A percentile compares a stretch with the other conserved stretches of the same genome.
phyloP scores from a whole-genome alignment of 2,113 vertebrate genomes.

The Calcarius ornatus region DNA sequence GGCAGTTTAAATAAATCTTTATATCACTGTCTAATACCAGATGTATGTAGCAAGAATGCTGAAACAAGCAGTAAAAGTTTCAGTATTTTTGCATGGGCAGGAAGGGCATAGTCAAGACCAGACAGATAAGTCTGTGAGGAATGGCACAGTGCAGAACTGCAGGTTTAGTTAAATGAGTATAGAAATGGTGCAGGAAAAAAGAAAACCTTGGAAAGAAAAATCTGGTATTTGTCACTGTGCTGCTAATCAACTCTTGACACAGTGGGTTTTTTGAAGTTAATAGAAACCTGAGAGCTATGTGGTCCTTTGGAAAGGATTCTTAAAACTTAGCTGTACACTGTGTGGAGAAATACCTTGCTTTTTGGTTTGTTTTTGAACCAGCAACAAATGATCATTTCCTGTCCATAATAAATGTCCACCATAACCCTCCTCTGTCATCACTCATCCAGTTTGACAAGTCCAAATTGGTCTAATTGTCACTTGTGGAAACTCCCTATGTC shows the following conservation, averaged over 20 bases:
- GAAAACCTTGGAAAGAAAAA: not conserved
- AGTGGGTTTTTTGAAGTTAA: not conserved
- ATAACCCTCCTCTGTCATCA: not conserved
- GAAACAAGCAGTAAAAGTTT: constrained; percentile 7
- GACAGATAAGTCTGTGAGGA: not conserved
- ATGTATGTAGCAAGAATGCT: not conserved
- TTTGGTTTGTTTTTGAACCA: not conserved
- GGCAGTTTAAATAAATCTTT: not conserved
- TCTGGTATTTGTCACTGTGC: not conserved
- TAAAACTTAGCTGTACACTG: not conserved
- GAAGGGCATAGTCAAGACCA: not conserved
- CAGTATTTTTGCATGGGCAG: not conserved
- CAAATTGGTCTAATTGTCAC: not conserved
- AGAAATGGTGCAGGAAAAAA: not conserved
- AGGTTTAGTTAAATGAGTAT: not conserved
- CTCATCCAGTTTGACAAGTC: constrained; percentile 2
- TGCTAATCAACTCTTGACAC: not conserved
- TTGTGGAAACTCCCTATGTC: not conserved
- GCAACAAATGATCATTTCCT: not conserved
- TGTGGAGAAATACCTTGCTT: not conserved
- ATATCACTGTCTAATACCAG: not conserved
- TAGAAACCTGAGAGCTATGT: not conserved
- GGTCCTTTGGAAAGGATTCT: not conserved
- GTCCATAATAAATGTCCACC: not conserved
- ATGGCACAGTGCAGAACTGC: not conserved